phyloP scores from a whole-genome alignment of 2,113 vertebrate genomes.

The Trematocara nigrifrons region DNA sequence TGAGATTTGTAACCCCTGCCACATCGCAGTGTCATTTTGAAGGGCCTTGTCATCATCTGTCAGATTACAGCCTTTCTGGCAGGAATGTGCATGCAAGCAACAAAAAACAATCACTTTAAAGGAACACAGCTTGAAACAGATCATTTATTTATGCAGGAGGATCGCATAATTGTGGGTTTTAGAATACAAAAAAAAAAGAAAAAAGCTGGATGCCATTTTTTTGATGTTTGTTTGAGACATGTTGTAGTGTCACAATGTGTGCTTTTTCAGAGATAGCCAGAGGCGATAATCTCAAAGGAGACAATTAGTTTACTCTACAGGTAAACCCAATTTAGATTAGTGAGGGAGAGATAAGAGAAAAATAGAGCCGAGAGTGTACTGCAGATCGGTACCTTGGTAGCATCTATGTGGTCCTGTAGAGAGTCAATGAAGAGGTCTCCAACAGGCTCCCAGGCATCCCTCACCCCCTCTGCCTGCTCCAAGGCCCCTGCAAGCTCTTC shows the following conservation, averaged over 20 bases:
- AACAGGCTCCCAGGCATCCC: slow-evolving; percentile 92
- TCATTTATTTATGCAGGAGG: background rate
- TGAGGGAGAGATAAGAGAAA: background rate
- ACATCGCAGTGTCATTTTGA: background rate
- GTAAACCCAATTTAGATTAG: background rate
- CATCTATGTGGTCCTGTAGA: slow-evolving; percentile 92
- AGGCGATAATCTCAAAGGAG: slow-evolving; percentile 4
- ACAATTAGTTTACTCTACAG: background rate
- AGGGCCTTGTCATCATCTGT: slow-evolving; percentile 35
- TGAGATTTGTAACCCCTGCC: background rate
- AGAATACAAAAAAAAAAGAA: background rate
- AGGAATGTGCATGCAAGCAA: background rate
- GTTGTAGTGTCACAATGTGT: background rate
- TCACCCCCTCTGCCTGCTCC: slow-evolving; percentile 86
- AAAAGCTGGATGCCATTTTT: background rate
- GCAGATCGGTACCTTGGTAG: slow-evolving; percentile 79
- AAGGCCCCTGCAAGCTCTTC: slow-evolving; percentile 82
- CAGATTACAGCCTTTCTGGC: slow-evolving; percentile 11
- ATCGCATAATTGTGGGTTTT: background rate
- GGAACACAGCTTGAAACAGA: background rate
- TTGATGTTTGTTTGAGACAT: slow-evolving; percentile 14
- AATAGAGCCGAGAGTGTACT: background rate
- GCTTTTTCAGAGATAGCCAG: background rate
- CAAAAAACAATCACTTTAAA: slow-evolving; percentile 21
- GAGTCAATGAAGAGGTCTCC: slow-evolving; percentile 97